Base-by-base conservation (phyloP, 2,797 vertebrate species). In the Enteromius mattozi region DNA sequence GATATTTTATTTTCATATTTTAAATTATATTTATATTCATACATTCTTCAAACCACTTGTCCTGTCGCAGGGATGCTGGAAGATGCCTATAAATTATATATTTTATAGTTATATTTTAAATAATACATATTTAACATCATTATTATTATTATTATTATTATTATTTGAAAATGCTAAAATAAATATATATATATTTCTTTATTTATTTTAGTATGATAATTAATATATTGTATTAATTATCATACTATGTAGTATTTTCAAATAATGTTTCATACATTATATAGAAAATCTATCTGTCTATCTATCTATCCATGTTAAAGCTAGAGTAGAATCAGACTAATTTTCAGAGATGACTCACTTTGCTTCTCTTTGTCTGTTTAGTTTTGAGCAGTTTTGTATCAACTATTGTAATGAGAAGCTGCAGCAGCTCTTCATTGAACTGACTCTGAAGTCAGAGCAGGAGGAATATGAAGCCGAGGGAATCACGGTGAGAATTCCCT, bases 351-450 rank as follows among this genome's bases (percentile, higher is more conserved):
- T 74, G 6, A 49, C 19, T 30, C 2, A 35, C 14, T 21, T 42
- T 19, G 2, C 4, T 8, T 47, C 27, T 40, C 7, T 77, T 65
- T 59, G 7, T 71, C 30, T 87, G 37, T 19, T 3, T 90, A 99
- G 98, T 93, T 99, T 99, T 76, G 98, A 99, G 92, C 98, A 99
- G 88, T 99, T 99, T 90, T 99, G 98, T 86, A 99, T 99, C 91
- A 99, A 99, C 93, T 99, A 99, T 80, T 99, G 98, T 87, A 99
- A 99, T 0, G 98, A 99, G 91, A 99, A 99, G 84, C 92, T 99
- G 81, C 98, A 99, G 93, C 98, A 99, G 91, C 96, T 99, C 65
- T 99, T 99, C 94, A 99, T 99, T 0, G 97, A 99, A 87, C 96
- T 99, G 86, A 99, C 98, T 0, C 94, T 99, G 45, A 99, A 99